Evolutionary conservation across 1,140 invertebrate genomes (phyloP).

Genomic region (Philopotamus ludificatus): DNA sequence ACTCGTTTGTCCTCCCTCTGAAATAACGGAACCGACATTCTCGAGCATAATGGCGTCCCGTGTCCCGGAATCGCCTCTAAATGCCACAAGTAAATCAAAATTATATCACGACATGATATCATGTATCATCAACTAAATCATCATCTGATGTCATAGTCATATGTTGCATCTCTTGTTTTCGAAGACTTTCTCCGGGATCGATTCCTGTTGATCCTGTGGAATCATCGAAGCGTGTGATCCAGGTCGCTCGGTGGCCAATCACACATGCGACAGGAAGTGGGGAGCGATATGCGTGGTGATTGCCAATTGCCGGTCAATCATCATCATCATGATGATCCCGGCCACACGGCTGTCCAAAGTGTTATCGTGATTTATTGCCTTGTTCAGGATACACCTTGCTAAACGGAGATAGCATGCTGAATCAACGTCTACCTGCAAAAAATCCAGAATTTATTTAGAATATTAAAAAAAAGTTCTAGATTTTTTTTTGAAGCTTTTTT

Average conservation of each 20-base stretch:
- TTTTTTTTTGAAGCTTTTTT: too few species aligned
- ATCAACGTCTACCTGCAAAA: too few species aligned
- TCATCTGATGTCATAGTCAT: too few species aligned
- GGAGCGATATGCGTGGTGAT: conserved; percentile 31
- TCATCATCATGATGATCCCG: conserved; percentile 4
- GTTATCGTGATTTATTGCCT: conserved; percentile 15
- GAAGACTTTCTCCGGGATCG: neutral
- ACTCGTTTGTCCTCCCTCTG: neutral
- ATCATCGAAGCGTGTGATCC: conserved; percentile 18
- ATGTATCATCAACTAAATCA: too few species aligned
- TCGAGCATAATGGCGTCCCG: too few species aligned
- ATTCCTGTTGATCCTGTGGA: neutral
- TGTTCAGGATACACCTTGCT: neutral
- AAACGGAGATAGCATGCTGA: neutral
- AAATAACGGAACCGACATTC: too few species aligned
- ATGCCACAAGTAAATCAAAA: too few species aligned
- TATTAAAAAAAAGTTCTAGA: too few species aligned
- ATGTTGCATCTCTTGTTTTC: too few species aligned
- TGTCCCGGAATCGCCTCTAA: too few species aligned
- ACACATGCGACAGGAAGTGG: conserved; percentile 20
- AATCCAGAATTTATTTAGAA: too few species aligned
- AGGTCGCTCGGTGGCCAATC: conserved; percentile 12
- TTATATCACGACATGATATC: too few species aligned
- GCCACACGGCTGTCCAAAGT: conserved; percentile 3
- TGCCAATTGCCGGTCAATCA: conserved; percentile 29